These are phyloP conservation scores for Lepus timidus DNA, from an alignment of 2,113 vertebrate genomes.

Conservation along the genomic window DNA sequence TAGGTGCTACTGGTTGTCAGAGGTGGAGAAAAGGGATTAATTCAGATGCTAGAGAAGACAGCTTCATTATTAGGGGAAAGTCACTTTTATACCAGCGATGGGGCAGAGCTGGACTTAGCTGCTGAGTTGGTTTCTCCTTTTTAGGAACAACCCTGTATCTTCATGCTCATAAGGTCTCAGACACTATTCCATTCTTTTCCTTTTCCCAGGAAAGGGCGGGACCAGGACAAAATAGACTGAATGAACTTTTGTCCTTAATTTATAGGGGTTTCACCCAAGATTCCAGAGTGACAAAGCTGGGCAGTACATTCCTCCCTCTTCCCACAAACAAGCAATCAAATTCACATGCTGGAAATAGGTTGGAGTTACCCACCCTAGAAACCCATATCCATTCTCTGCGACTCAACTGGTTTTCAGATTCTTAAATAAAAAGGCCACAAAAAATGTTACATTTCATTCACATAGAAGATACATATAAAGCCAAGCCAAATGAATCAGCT, in stretches of 20 bases:
- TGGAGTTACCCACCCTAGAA: neutral
- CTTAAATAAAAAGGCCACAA: conserved; percentile 48
- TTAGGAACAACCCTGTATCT: conserved; percentile 25
- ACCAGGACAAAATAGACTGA: conserved; percentile 33
- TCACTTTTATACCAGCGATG: conserved; percentile 36
- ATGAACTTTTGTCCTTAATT: conserved; percentile 51
- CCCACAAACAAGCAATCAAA: conserved; percentile 38
- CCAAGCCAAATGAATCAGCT: conserved; percentile 60
- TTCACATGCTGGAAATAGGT: neutral
- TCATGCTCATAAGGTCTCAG: neutral
- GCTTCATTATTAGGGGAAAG: neutral
- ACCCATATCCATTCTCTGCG: neutral
- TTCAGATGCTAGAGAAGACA: conserved; percentile 8
- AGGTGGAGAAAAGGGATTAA: conserved; percentile 34
- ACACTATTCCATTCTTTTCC: conserved; percentile 18
- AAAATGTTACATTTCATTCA: conserved; percentile 31
- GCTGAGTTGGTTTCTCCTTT: neutral
- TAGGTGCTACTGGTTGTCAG: conserved; percentile 5
- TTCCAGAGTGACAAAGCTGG: neutral
- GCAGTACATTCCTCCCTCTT: neutral
- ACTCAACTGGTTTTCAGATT: conserved; percentile 38
- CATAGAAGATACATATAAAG: conserved; percentile 54
- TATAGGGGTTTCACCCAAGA: conserved; percentile 18
- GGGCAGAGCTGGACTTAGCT: conserved; percentile 13
- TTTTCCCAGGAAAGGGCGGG: conserved; percentile 33